Base-by-base conservation (phyloP, 2,888 invertebrate species). In the Drosophila yooni region DNA sequence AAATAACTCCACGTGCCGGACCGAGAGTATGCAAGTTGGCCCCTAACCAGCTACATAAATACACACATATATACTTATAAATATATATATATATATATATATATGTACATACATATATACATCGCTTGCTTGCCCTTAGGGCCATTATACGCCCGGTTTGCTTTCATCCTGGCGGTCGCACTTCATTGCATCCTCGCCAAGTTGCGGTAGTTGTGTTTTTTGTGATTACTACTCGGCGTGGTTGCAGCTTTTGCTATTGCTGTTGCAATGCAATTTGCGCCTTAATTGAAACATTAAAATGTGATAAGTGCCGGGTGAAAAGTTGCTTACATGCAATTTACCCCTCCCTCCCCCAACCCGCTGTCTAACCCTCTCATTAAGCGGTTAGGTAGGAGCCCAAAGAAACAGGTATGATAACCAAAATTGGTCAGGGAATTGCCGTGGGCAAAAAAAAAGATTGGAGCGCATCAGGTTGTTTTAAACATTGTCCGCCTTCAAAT, bases 221-320 rank as follows among this genome's bases (percentile, higher is more conserved):
- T 78, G 52, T 79, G 69, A 62, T 76, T 76, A 33, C 62, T 72
- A 53, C 70, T 71, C 72, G 52, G 34, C 51, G 27, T 56, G 56
- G 59, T 34, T 76, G 76, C 27, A 57, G 58, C 57, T 52, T 48
- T 43, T 70, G 63, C 70, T 81, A 66, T 65, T 76, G 74, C 50
- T 70, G 76, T 63, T 83, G 83, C 76, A 89, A 70, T 74, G 84
- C 86, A 87, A 88, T 87, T 88, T 85, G 62, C 72, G 79, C 82
- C 82, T 86, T 92, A 92, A 92, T 92, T 92, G 91, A 92, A 92
- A 92, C 91, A 92, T 92, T 91, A 91, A 92, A 92, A 92, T 92
- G 92, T 92, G 92, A 92, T 92, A 92, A 92, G 88, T 91, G 91
- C 82, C 73, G 86, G 89, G 82, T 88, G 71, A 82, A 88, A 84